These are phyloP conservation scores for Phymatocera aterrima DNA, from an alignment of 2,888 invertebrate genomes.

Conservation along the genomic window DNA sequence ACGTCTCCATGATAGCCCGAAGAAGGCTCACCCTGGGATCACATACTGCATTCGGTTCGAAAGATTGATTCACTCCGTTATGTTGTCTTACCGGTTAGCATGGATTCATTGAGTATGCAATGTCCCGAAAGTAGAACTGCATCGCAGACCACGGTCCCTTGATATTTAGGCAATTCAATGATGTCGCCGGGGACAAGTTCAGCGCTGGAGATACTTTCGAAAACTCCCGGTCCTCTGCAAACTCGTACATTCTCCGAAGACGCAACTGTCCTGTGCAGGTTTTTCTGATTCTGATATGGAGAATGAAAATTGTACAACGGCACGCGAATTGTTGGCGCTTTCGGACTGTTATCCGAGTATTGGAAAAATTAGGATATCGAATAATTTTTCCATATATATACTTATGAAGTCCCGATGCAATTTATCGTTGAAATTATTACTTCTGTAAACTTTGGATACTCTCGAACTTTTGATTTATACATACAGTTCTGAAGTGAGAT, in stretches of 20 bases:
- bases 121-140: slow-evolving; percentile 91
- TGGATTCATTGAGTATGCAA: slow-evolving; percentile 95
- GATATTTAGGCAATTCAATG: slow-evolving; percentile 86
- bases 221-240: slow-evolving; percentile 73
- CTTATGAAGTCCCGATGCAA: no score
- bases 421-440: no score
- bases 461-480: no score
- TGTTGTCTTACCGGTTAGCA: slow-evolving; percentile 87
- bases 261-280: slow-evolving; percentile 73
- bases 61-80: neutral
- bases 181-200: slow-evolving; percentile 92
- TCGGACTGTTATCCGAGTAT: neutral
- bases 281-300: slow-evolving; percentile 72
- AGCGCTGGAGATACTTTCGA: slow-evolving; percentile 76
- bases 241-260: slow-evolving; percentile 76
- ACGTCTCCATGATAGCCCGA: no score
- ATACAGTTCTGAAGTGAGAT: neutral
- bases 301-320: neutral
- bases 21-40: no score
- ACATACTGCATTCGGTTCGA: no score
- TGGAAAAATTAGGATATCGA: slow-evolving; percentile 8
- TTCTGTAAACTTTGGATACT: no score
- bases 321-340: neutral
- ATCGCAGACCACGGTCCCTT: slow-evolving; percentile 89
- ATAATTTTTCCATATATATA: no score